Conservation (phyloP, 2,797 vertebrate genomes). For the Sorex maritimensis region DNA sequence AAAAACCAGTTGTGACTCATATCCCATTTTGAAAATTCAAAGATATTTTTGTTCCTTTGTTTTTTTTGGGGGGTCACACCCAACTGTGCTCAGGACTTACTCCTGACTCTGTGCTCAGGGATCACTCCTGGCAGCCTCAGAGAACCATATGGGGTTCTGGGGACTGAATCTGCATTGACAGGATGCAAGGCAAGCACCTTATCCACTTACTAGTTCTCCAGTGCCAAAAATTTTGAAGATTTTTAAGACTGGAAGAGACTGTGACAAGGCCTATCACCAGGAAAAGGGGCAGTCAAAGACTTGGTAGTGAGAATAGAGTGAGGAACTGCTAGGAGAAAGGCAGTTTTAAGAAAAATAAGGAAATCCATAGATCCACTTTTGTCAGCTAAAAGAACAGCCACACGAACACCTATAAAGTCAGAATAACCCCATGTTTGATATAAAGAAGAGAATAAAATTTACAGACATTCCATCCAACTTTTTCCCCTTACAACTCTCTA, state of each 20-base stretch:
- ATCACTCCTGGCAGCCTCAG: no score
- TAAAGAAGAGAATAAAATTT: background rate
- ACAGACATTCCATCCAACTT: background rate
- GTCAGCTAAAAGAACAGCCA: background rate
- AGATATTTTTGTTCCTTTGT: no score
- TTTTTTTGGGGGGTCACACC: no score
- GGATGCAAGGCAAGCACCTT: no score
- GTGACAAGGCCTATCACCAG: background rate
- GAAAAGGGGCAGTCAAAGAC: background rate
- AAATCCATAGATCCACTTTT: background rate
- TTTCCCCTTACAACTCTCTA: background rate
- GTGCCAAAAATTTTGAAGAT: constrained; percentile 1
- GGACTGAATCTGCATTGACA: no score
- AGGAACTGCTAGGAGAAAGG: background rate
- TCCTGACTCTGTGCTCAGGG: no score
- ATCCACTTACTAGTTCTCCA: no score
- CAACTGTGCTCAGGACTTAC: no score
- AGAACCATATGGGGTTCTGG: no score
- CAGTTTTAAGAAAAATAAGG: constrained; percentile 2
- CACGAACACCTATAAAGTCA: background rate
- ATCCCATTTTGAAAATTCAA: background rate
- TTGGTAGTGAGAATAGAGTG: background rate
- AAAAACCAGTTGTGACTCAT: constrained; percentile 35
- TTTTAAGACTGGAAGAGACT: constrained; percentile 61
- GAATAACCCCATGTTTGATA: background rate